Evolutionary conservation across 53 echinoderm and acorn worm species (phyloP).

Genomic region (Hippasteria phrygiana): DNA sequence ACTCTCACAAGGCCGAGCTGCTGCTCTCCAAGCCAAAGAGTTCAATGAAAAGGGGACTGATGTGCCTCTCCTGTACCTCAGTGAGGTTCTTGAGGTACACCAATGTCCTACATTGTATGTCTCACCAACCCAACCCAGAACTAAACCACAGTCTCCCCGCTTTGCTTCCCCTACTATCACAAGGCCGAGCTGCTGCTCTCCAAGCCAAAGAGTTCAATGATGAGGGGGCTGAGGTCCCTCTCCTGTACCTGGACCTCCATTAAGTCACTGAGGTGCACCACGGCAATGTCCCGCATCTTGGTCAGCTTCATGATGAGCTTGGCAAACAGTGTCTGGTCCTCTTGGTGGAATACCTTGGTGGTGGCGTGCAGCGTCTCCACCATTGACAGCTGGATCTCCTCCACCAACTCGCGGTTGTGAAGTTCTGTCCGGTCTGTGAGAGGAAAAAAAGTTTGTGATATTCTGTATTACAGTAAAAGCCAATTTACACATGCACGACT

Average conservation of each 20-base stretch:
- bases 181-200: conserved; percentile 55
- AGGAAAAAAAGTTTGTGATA: neutral
- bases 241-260: conserved; percentile 95
- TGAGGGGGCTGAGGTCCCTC: conserved; percentile 91
- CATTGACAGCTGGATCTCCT: conserved; percentile 87
- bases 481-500: neutral
- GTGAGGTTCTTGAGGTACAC: no score
- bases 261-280: conserved; percentile 92
- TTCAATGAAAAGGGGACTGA: conserved; percentile 93
- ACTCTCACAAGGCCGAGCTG: conserved; percentile 30
- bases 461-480: neutral
- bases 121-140: no score
- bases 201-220: conserved; percentile 91
- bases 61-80: conserved; percentile 84
- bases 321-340: conserved; percentile 87
- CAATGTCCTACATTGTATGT: no score
- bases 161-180: conserved; percentile 27
- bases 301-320: conserved; percentile 97
- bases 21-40: conserved; percentile 85
- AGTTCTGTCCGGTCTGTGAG: conserved; percentile 87
- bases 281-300: conserved; percentile 90
- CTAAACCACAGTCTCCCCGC: neutral
- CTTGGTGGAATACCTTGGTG: conserved; percentile 89
- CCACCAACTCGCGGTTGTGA: conserved; percentile 86
- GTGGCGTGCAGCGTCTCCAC: conserved; percentile 87